Conservation (phyloP, 1,140 invertebrate genomes). For the Drosophila erecta region DNA sequence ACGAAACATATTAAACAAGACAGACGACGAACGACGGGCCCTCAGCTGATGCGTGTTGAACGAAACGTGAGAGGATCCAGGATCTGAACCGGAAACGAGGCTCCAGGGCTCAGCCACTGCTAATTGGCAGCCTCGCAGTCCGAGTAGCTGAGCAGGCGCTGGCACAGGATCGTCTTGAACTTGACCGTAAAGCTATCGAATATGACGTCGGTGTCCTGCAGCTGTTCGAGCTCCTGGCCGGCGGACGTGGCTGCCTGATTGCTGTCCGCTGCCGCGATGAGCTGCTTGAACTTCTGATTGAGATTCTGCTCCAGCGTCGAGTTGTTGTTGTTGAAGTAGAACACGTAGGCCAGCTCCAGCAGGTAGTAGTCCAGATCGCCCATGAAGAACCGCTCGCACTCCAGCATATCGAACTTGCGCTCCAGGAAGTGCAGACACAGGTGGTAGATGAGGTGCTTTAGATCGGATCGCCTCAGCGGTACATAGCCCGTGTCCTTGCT, state of each 20-base stretch:
- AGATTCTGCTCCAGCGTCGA: constrained; percentile 79
- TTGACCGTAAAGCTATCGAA: constrained; percentile 81
- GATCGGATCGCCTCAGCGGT: constrained; percentile 74
- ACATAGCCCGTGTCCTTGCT: constrained; percentile 84
- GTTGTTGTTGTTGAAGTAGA: constrained; percentile 84
- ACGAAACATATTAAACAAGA: constrained; percentile 46
- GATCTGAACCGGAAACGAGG: constrained; percentile 39
- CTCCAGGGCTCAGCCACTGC: constrained; percentile 28
- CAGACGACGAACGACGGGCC: constrained; percentile 31
- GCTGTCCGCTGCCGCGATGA: constrained; percentile 66
- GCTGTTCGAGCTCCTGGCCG: constrained; percentile 22
- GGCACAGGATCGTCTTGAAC: constrained; percentile 83
- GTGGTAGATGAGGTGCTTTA: constrained; percentile 83
- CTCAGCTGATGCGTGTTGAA: constrained; percentile 53
- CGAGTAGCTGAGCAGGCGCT: constrained; percentile 80
- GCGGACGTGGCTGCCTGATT: constrained; percentile 30
- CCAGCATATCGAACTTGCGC: constrained; percentile 72
- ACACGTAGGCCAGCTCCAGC: constrained; percentile 79
- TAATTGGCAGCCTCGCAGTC: constrained; percentile 67
- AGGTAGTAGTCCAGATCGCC: constrained; percentile 82
- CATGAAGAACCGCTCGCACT: constrained; percentile 81
- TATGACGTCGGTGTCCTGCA: constrained; percentile 79
- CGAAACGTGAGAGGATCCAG: constrained; percentile 20
- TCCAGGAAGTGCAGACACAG: constrained; percentile 78
- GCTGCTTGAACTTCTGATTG: constrained; percentile 78